Base-by-base conservation (phyloP, 2,888 invertebrate species). In the Timema podura region DNA sequence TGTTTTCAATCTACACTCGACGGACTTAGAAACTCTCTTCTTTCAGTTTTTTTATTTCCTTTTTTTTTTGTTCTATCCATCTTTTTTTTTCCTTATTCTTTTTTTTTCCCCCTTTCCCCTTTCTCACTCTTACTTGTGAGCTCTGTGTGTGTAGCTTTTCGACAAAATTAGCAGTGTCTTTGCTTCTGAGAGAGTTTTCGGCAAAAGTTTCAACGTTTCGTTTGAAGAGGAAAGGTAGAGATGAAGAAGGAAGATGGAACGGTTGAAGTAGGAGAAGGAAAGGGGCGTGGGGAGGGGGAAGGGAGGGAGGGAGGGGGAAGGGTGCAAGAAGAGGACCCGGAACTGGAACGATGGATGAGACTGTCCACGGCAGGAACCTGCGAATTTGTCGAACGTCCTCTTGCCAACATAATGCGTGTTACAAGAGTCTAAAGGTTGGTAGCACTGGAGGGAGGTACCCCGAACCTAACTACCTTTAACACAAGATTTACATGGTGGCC, bases 311-410 rank as follows among this genome's bases (percentile, higher is more conserved):
- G 68, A 73, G 69, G 73, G 70, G 71, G 71, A 70, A 72, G 72
- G 72, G 73, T 67, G 65, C 72, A 61, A 61, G 61, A 65, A 54
- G 67, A 70, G 49, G 61, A 57, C 30, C 70, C 30, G 30, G 30
- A 30, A 30, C 30, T 30, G 30, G 30, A 30, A 68, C 71, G 72
- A 75, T 75, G 68, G 70, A 75, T 75, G 75, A 70, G 69, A 57
- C 74, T 74, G 75, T 75, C 75, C 74, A 59, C 71, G 66, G 54
- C 75, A 75, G 74, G 74, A 74, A 75, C 75, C 75, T 74, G 75
- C 72, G 73, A 74, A 75, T 75, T 75, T 75, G 75, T 75, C 74
- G 73, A 64, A 54, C 65, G 74, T 73, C 74, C 49, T 49, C 68
- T 49, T 16, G 44, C 61, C 30, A 8, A 8, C 54, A 46, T 46